Percentiles rank a stretch among this genome's conserved stretches.
Conservation (phyloP, 2,797 vertebrate genomes). For the Sebastiscus tertius region DNA sequence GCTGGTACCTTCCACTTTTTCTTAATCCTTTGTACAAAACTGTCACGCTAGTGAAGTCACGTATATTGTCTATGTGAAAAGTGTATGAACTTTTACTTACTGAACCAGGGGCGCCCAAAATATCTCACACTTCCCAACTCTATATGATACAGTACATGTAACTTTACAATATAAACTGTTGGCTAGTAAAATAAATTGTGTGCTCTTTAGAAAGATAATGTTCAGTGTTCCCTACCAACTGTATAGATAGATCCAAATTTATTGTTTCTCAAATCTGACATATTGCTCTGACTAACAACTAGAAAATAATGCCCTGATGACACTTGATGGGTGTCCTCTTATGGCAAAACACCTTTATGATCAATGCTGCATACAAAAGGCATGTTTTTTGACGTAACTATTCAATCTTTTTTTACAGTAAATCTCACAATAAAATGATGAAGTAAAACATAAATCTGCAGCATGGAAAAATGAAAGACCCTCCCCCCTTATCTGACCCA, state of each 20-base stretch:
- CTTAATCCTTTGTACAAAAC: too few relatives aligned
- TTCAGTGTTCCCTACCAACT: not conserved
- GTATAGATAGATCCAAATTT: not conserved
- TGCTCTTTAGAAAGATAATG: not conserved
- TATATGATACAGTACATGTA: too few relatives aligned
- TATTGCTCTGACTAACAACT: not conserved
- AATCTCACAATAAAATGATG: not conserved
- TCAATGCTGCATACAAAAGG: not conserved
- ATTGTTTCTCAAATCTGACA: not conserved
- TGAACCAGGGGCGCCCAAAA: too few relatives aligned
- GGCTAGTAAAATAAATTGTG: not conserved
- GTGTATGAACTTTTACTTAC: too few relatives aligned
- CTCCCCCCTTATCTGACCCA: not conserved
- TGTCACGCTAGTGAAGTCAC: too few relatives aligned
- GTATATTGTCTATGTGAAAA: too few relatives aligned
- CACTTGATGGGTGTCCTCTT: not conserved
- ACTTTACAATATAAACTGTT: not conserved
- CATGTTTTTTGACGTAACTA: not conserved
- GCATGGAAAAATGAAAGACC: not conserved
- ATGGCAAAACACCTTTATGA: not conserved
- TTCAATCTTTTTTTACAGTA: not conserved
- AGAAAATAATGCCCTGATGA: not conserved
- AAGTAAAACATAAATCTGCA: not conserved
- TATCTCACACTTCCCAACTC: too few relatives aligned
- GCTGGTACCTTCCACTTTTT: too few relatives aligned